These are phyloP conservation scores for Sebastes matsubarae DNA, from an alignment of 2,797 vertebrate genomes.

Conservation along the genomic window DNA sequence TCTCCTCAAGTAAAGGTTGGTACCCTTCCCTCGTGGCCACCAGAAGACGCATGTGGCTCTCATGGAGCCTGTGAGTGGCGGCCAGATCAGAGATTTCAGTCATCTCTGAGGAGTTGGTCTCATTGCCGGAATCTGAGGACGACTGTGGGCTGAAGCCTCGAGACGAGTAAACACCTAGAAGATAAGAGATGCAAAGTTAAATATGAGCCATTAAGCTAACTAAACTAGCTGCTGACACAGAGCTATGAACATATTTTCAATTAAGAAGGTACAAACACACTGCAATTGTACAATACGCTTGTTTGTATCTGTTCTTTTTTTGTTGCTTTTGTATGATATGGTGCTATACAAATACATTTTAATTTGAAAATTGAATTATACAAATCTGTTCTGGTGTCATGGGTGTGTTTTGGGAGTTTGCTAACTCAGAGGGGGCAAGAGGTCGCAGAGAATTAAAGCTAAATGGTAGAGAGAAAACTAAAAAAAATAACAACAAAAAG, in stretches of 20 bases:
- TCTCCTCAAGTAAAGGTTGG: slow-evolving; percentile 91
- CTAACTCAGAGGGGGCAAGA: not conserved
- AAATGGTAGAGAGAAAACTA: not conserved
- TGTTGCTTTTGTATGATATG: too few relatives aligned
- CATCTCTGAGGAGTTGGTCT: slow-evolving; percentile 99
- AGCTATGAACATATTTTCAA: not conserved
- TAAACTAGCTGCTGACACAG: not conserved
- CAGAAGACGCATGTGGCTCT: slow-evolving; percentile 91
- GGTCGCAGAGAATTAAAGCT: not conserved
- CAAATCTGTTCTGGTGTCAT: not conserved
- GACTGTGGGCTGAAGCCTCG: slow-evolving; percentile 96
- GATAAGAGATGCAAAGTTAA: slow-evolving; percentile 83
- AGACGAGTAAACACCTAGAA: slow-evolving; percentile 93
- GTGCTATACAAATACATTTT: accelerated
- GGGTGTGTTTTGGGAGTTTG: not conserved
- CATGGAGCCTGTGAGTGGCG: slow-evolving; percentile 90
- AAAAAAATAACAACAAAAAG: not conserved
- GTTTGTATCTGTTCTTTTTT: too few relatives aligned
- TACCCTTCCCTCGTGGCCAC: slow-evolving; percentile 93
- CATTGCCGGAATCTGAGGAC: slow-evolving; percentile 98
- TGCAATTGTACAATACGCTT: too few relatives aligned
- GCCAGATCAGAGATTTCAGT: slow-evolving; percentile 95
- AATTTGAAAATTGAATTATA: not conserved
- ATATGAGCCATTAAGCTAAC: slow-evolving; percentile 8
- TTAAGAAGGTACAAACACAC: not conserved